Evolutionary conservation across 1,140 invertebrate genomes (phyloP).

Genomic region (Andricus grossulariae): DNA sequence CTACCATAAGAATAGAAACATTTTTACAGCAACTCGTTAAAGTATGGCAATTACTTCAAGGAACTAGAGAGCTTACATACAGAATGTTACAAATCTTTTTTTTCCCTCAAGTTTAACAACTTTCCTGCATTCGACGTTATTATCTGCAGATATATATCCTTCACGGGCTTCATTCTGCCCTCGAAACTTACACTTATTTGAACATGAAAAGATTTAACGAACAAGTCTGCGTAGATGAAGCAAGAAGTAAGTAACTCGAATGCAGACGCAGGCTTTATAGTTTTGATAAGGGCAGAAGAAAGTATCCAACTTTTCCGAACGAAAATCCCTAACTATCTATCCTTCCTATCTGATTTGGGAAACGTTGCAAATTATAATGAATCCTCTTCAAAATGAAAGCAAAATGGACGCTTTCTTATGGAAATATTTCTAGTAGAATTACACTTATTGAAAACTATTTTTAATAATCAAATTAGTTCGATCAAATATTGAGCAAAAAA

Average conservation of each 20-base stretch:
- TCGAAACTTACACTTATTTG: not conserved
- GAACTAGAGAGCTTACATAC: not conserved
- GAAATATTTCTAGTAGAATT: too few species aligned
- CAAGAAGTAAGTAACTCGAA: not conserved
- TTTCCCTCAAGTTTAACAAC: not conserved
- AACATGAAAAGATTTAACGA: slow-evolving; percentile 9
- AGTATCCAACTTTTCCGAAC: too few species aligned
- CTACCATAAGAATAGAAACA: too few species aligned
- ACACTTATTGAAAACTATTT: too few species aligned
- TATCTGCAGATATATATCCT: not conserved
- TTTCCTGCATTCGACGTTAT: not conserved
- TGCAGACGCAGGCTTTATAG: not conserved
- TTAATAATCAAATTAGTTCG: too few species aligned
- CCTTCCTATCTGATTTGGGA: too few species aligned
- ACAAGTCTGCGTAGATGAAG: not conserved
- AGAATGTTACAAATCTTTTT: not conserved
- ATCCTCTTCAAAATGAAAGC: too few species aligned
- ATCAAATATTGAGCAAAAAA: too few species aligned
- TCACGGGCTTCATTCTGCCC: not conserved
- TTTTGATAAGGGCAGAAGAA: not conserved
- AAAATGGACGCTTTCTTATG: too few species aligned
- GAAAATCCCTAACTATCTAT: too few species aligned
- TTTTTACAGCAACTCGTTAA: not conserved
- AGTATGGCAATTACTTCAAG: not conserved
- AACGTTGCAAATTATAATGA: too few species aligned